Base-by-base conservation (phyloP, 2,113 vertebrate genomes). In the Phalacrocorax pelagicus region DNA sequence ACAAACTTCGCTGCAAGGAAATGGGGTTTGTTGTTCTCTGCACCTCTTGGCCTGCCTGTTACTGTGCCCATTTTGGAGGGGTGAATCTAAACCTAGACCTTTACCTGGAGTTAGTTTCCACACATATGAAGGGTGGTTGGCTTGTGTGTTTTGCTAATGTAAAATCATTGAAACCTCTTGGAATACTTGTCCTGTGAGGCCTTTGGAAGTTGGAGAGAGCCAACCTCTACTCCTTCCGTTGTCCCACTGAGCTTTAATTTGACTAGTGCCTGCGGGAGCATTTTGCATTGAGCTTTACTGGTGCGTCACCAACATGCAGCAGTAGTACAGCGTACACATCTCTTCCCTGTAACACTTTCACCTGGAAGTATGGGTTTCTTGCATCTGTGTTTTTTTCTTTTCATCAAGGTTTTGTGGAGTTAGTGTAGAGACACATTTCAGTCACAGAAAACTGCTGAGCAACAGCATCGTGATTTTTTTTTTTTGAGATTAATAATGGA, bases 71-170 rank as follows among this genome's bases (percentile, higher is more conserved):
- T 40, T 72, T 32, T 0, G 11, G 38, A 69, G 67, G 15, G 23
- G 15, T 32, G 61, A 6, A 6, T 38, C 4, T 38, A 21, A 82
- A 21, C 52, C 24, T 3, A 29, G 94, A 52, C 82, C 36, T 80
- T 61, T 4, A 73, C 82, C 79, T 90, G 88, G 34, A 21, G 40
- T 26, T 69, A 59, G 19, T 11, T 71, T 32, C 44, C 36, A 20
- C 12, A 1, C 0, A 0, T 4, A 2, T 14, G 23, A 24, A 49
- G 59, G 58, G n/a, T 9, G 27, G 5, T 7, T 61, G 20, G 36
- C 20, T 88, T 61, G 16, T 38, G 38, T 38, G 6, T 21, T 52
- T 32, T 73, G 8, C 16, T 6, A 2, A 32, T 46, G 9, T 14
- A 10, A 47, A 58, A 55, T 51, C 23, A 8, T 10, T 17, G 18